phyloP scores from a whole-genome alignment of 2,888 invertebrate species.

The Gymnoscelis rufifasciata region DNA sequence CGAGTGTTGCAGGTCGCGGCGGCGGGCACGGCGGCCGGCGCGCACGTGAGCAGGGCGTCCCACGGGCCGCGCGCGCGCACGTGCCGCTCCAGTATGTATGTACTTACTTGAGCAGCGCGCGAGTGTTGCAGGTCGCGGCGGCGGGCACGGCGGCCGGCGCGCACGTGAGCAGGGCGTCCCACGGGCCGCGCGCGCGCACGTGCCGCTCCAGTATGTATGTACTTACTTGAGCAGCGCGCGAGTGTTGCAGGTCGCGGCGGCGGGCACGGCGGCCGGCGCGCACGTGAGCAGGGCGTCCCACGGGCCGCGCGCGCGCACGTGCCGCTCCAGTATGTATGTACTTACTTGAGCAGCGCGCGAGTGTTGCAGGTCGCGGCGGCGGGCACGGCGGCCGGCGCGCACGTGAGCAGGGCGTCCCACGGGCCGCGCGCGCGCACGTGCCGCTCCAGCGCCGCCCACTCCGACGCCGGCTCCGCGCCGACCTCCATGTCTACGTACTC shows the following conservation, averaged over 20 bases:
- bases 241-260: too few species aligned
- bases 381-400: constrained; percentile 42
- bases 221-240: too few species aligned
- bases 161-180: too few species aligned
- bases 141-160: too few species aligned
- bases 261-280: constrained; percentile 38
- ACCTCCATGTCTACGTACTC: constrained; percentile 45
- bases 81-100: background rate
- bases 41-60: too few species aligned
- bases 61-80: too few species aligned
- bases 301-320: constrained; percentile 47
- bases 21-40: too few species aligned
- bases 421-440: constrained; percentile 47
- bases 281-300: constrained; percentile 64
- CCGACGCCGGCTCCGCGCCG: constrained; percentile 25
- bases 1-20: constrained; percentile 28
- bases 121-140: constrained; percentile 27
- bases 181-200: too few species aligned
- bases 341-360: too few species aligned
- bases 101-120: constrained; percentile 51
- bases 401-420: constrained; percentile 61
- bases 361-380: background rate
- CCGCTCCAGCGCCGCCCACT: constrained; percentile 49
- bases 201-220: too few species aligned
- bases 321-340: constrained; percentile 31